These are phyloP conservation scores for Stenolophus ochropezus DNA, from an alignment of 2,888 invertebrate genomes.

Conservation along the genomic window DNA sequence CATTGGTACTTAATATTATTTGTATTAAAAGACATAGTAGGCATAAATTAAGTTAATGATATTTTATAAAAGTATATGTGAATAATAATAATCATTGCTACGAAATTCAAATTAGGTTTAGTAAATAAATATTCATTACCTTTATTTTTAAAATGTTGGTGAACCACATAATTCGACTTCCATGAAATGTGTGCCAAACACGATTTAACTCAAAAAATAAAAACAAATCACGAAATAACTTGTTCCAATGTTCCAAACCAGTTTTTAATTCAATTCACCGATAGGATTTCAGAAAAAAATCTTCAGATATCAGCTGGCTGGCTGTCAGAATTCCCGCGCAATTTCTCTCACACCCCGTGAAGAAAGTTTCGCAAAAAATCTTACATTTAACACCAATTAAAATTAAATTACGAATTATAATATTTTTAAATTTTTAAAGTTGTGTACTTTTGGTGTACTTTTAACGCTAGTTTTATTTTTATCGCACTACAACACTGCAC, in stretches of 20 bases:
- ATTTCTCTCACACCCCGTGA: not conserved
- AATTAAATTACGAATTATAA: no score
- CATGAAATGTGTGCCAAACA: constrained; percentile 34
- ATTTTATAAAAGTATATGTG: no score
- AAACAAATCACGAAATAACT: constrained; percentile 34
- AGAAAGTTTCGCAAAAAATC: not conserved
- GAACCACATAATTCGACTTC: constrained; percentile 30
- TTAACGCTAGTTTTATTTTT: not conserved
- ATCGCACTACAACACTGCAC: not conserved
- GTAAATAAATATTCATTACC: not conserved
- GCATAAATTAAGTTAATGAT: no score
- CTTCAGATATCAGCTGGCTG: not conserved
- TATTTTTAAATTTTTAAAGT: no score
- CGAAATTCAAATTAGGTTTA: no score
- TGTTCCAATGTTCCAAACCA: constrained; percentile 34
- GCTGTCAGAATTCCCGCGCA: constrained; percentile 23
- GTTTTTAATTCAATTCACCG: constrained; percentile 50
- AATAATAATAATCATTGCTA: no score
- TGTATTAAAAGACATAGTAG: no score
- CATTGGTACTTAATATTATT: no score
- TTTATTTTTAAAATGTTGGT: constrained; percentile 15
- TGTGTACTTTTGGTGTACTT: no score
- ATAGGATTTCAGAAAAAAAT: constrained; percentile 18
- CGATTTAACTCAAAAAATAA: constrained; percentile 10
- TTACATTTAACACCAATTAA: no score